Base-by-base conservation (phyloP, 2,888 invertebrate genomes). In the Chrysotoxum bicinctum region DNA sequence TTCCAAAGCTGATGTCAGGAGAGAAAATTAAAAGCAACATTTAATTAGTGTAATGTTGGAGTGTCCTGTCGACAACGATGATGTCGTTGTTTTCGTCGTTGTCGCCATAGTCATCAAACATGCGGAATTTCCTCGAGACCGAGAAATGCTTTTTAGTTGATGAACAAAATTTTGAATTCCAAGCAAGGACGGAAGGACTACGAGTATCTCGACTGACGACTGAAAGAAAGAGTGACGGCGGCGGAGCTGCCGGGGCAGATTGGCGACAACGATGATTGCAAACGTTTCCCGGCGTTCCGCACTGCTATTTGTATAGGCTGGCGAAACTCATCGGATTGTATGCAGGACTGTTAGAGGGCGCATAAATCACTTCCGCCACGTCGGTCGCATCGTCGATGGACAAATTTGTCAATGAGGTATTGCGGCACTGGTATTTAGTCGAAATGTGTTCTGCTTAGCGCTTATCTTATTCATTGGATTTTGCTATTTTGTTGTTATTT, bases 1-100 rank as follows among this genome's bases (percentile, higher is more conserved):
- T 80, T 75, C 72, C 60, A 64, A 52, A 76, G 56, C 69, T 68
- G 72, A 72, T 75, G 80, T 72, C 70, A 76, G 75, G 70, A 66
- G 66, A 60, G 75, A 84, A 72, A 84, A 84, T 84, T 80, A 84
- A 84, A 84, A 84, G 84, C 80, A 84, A 80, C 84, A 84, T 84
- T 84, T 84, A 84, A 80, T 84, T 84, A 84, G 80, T 84, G 84
- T 80, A 80, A 84, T 84, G 84, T 84, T 75, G 66, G 80, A 84
- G 68, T 84, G 84, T 80, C 84, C 84, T 84, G 84, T 80, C 80
- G 80, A 54, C 79, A 50, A 52, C 70, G 70, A 79, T 79, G 84
- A 79, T 75, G 79, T 79, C 70, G 83, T 79, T 69, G 68, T 77
- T 58, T 58, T 48, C 69, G 75, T 69, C 26, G 48, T 66, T 66